phyloP scores from a whole-genome alignment of 2,888 invertebrate genomes.

The Conistra vaccinii region DNA sequence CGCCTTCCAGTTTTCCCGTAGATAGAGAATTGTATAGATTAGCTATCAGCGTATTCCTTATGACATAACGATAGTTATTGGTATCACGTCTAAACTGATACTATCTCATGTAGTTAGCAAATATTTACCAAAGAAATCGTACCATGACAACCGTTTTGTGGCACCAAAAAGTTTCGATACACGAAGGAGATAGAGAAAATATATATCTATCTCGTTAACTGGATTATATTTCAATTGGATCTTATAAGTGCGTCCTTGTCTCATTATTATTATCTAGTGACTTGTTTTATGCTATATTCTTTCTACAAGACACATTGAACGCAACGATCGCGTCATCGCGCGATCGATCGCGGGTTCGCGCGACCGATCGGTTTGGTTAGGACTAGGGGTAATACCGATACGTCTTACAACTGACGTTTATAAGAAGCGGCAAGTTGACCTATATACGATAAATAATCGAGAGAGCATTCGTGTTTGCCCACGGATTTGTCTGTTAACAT shows the following conservation, averaged over 20 bases:
- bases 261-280: too few relatives aligned
- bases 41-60: neutral
- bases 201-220: too few relatives aligned
- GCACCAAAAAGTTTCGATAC: neutral
- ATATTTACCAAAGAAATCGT: neutral
- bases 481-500: slow-evolving; percentile 41
- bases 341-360: neutral
- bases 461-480: slow-evolving; percentile 28
- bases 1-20: neutral
- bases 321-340: neutral
- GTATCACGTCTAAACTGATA: neutral
- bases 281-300: too few relatives aligned
- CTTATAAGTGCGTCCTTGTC: too few relatives aligned
- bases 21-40: neutral
- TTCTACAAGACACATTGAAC: too few relatives aligned
- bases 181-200: neutral
- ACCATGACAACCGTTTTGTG: neutral
- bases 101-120: neutral
- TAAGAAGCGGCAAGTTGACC: slow-evolving; percentile 55
- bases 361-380: neutral
- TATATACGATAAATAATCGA: slow-evolving; percentile 43
- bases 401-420: slow-evolving; percentile 43
- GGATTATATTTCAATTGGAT: too few relatives aligned
- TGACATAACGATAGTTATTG: too few relatives aligned
- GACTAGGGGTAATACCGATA: slow-evolving; percentile 15